A percentile compares a stretch with the other conserved stretches of the same genome.
These are phyloP conservation scores for Pelusios castaneus DNA, from an alignment of 2,113 vertebrate genomes.

Conservation along the genomic window DNA sequence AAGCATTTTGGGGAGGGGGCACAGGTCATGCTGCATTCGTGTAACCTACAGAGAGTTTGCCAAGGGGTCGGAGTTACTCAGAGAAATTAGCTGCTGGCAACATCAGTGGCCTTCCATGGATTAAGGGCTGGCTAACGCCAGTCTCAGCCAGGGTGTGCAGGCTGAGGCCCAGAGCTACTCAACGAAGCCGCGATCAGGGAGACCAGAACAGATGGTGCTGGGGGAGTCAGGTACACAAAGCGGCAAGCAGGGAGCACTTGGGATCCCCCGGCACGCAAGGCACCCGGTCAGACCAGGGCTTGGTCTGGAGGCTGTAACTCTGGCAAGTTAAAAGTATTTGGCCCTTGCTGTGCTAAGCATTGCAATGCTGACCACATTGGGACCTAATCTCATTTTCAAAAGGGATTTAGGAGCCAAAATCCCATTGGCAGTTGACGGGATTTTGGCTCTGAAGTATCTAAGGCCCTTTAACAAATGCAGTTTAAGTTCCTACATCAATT, in stretches of 20 bases:
- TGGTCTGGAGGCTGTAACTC: no score
- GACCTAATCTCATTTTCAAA: background rate
- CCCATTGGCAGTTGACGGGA: background rate
- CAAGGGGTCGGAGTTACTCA: background rate
- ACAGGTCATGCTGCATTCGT: no score
- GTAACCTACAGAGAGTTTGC: no score
- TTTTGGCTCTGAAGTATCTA: background rate
- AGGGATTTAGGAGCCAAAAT: background rate
- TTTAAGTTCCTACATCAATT: background rate
- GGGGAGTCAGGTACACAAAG: no score
- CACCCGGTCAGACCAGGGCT: background rate
- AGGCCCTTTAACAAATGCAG: background rate
- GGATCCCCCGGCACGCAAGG: no score
- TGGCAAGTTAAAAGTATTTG: background rate
- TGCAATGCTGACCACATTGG: background rate
- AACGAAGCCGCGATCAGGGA: no score
- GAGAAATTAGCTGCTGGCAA: background rate
- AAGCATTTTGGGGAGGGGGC: background rate
- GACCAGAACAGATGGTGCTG: no score
- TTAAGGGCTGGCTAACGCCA: background rate
- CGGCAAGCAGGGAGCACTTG: no score
- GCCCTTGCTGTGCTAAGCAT: background rate
- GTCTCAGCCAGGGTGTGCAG: no score
- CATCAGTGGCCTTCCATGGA: rapidly evolving
- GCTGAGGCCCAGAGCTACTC: no score